A percentile compares a stretch with the other conserved stretches of the same genome.
These are phyloP conservation scores for Oncorhynchus clarkii DNA, from an alignment of 2,113 vertebrate genomes.

Conservation along the genomic window DNA sequence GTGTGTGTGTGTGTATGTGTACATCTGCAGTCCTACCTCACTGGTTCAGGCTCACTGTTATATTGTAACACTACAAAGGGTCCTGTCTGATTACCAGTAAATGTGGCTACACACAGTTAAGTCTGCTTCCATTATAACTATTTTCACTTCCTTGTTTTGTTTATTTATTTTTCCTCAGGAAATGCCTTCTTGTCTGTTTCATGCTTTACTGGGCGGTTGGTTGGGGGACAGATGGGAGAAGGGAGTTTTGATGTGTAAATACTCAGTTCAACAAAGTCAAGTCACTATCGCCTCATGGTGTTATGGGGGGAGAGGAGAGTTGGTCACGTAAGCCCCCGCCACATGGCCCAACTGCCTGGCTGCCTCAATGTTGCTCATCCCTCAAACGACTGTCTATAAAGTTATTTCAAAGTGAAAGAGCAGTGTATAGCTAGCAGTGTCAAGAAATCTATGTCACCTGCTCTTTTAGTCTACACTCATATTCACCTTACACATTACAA, in stretches of 20 bases:
- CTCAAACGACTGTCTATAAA: neutral
- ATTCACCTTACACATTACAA: conserved; percentile 59
- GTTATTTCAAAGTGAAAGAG: neutral
- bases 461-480: conserved; percentile 47
- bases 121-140: conserved; percentile 48
- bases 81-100: conserved; percentile 61
- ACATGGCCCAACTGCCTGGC: neutral
- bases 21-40: conserved; percentile 28
- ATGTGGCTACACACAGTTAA: conserved; percentile 45
- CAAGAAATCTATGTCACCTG: conserved; percentile 56
- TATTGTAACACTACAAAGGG: conserved; percentile 58
- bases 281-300: conserved; percentile 31
- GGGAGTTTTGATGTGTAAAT: conserved; percentile 61
- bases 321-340: conserved; percentile 13
- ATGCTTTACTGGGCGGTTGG: conserved; percentile 30
- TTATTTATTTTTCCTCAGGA: conserved; percentile 25
- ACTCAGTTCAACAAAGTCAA: conserved; percentile 51
- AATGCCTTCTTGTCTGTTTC: conserved; percentile 32
- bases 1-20: neutral
- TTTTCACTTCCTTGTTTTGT: conserved; percentile 46
- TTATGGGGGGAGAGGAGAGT: conserved; percentile 30
- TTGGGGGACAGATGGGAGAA: conserved; percentile 2
- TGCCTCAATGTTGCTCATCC: neutral
- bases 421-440: neutral
- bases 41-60: conserved; percentile 36